Percentiles rank a stretch among this genome's conserved stretches.
These are phyloP conservation scores for Zosterops borbonicus DNA, from an alignment of 2,113 vertebrate species.

Conservation along the genomic window DNA sequence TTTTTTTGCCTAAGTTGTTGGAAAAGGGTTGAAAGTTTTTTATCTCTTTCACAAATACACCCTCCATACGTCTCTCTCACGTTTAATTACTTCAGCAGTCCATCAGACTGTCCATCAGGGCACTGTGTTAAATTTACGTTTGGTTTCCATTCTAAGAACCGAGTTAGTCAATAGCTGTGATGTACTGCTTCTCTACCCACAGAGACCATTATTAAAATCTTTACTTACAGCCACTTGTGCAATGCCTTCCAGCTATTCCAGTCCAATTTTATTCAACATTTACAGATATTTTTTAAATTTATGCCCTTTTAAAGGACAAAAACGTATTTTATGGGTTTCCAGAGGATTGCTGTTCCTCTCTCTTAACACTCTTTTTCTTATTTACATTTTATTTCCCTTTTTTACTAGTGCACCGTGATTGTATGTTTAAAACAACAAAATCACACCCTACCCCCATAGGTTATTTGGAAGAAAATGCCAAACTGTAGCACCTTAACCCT, in stretches of 20 bases:
- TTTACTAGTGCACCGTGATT: background rate
- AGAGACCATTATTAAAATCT: background rate
- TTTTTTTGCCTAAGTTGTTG: background rate
- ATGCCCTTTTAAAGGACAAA: background rate
- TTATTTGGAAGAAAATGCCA: background rate
- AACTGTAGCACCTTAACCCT: background rate
- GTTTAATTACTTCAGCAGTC: background rate
- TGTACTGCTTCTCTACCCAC: background rate
- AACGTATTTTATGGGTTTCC: background rate
- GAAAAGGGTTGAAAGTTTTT: background rate
- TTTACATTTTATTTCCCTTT: background rate
- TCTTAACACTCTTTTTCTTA: background rate
- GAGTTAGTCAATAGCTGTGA: background rate
- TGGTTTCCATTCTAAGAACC: background rate
- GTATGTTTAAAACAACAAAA: background rate
- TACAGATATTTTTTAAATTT: background rate
- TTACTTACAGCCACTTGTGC: background rate
- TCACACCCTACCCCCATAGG: rapidly evolving
- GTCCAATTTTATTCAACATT: background rate
- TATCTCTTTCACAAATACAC: background rate
- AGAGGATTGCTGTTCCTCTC: background rate
- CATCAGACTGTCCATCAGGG: background rate
- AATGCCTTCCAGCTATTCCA: background rate
- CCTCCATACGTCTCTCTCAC: background rate
- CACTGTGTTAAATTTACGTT: background rate